Percentiles rank a stretch among this genome's conserved stretches.
phyloP scores from a whole-genome alignment of 30 jellyfish, hydroid and myxozoan species.

The Haliclystus octoradiatus region DNA sequence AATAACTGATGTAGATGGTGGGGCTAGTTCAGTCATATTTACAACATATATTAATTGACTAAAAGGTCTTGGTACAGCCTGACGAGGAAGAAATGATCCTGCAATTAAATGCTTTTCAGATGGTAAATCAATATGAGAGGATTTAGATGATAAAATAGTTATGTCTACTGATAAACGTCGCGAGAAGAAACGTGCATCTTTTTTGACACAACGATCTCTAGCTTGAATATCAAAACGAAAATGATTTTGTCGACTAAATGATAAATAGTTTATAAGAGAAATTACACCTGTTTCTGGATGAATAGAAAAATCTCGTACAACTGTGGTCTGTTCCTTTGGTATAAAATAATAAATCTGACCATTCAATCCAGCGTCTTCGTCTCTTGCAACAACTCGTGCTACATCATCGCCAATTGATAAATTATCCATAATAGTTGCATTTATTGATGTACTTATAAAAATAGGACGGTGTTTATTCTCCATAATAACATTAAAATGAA shows the following conservation, averaged over 20 bases:
- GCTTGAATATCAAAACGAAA: slow-evolving; percentile 33
- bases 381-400: slow-evolving; percentile 29
- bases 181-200: slow-evolving; percentile 14
- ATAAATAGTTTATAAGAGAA: slow-evolving; percentile 38
- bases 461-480: slow-evolving; percentile 28
- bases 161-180: slow-evolving; percentile 30
- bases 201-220: slow-evolving; percentile 33
- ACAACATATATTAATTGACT: neutral
- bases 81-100: neutral
- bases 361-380: slow-evolving; percentile 44
- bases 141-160: slow-evolving; percentile 1
- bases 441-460: slow-evolving; percentile 14
- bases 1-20: slow-evolving; percentile 58
- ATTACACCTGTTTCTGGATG: slow-evolving; percentile 52
- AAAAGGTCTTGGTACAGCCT: neutral
- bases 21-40: slow-evolving; percentile 42
- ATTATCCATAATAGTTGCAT: slow-evolving; percentile 23
- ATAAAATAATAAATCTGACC: slow-evolving; percentile 45
- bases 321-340: slow-evolving; percentile 16
- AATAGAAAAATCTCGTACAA: slow-evolving; percentile 33
- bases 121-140: neutral
- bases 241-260: slow-evolving; percentile 2
- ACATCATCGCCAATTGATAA: slow-evolving; percentile 23
- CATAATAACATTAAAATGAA: slow-evolving; percentile 35
- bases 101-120: neutral